Conservation (phyloP, 2,113 vertebrate genomes). For the Carollia perspicillata region DNA sequence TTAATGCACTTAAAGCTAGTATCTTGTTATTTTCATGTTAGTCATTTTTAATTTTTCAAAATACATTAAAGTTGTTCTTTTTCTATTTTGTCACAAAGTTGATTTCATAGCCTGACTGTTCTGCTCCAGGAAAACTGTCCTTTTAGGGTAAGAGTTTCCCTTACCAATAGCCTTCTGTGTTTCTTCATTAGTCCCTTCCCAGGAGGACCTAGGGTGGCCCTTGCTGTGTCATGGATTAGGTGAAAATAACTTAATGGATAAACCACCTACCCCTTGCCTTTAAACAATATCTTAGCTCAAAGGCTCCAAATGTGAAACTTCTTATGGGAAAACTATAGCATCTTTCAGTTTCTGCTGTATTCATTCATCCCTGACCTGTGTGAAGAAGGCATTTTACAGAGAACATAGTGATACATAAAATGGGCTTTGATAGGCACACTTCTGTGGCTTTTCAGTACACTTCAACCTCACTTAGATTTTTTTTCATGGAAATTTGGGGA, state of each 20-base stretch:
- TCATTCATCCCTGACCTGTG: background rate
- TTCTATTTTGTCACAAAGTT: background rate
- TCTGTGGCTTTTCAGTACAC: background rate
- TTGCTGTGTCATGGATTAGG: background rate
- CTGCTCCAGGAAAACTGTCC: background rate
- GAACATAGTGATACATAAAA: background rate
- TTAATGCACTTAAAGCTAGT: slow-evolving; percentile 64
- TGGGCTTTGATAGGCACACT: background rate
- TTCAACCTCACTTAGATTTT: background rate
- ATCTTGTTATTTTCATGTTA: slow-evolving; percentile 64
- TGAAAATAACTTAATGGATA: background rate
- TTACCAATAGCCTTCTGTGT: background rate
- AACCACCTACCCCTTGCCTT: background rate
- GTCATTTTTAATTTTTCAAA: slow-evolving; percentile 48
- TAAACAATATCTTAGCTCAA: background rate
- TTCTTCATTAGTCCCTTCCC: background rate
- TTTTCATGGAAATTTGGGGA: background rate
- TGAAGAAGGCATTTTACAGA: background rate
- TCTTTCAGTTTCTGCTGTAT: background rate
- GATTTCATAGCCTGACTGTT: background rate
- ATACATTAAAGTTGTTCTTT: background rate
- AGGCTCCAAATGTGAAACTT: background rate
- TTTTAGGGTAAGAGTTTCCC: background rate
- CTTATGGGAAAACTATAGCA: background rate
- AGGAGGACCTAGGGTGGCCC: background rate